These are phyloP conservation scores for Norana najaformis DNA, from an alignment of 2,888 invertebrate species.

Conservation along the genomic window DNA sequence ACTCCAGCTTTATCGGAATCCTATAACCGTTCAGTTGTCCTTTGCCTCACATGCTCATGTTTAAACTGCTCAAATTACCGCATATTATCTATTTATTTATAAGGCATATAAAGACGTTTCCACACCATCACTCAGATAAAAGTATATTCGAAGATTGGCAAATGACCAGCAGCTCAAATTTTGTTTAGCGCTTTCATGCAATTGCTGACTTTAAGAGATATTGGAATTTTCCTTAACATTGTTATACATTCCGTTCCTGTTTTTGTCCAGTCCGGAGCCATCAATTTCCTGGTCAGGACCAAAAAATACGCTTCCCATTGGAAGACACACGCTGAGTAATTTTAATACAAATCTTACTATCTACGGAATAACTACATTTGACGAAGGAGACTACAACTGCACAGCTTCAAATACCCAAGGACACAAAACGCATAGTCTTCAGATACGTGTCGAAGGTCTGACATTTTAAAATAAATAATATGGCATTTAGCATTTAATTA, in stretches of 20 bases:
- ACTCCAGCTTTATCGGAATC: too few relatives aligned
- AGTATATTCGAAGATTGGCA: too few relatives aligned
- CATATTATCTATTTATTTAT: too few relatives aligned
- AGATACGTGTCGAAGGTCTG: neutral
- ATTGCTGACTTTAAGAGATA: neutral
- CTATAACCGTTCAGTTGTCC: too few relatives aligned
- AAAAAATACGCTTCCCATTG: neutral
- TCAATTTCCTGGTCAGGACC: neutral
- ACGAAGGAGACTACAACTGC: slow-evolving; percentile 26
- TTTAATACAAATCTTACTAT: neutral
- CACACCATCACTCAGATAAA: too few relatives aligned
- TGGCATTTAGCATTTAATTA: too few relatives aligned
- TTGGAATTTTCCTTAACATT: neutral
- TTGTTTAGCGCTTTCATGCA: too few relatives aligned
- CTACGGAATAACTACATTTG: neutral
- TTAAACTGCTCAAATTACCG: too few relatives aligned
- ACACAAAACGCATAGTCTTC: neutral
- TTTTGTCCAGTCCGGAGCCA: neutral
- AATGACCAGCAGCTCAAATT: too few relatives aligned
- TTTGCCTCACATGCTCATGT: too few relatives aligned
- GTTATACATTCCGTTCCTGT: neutral
- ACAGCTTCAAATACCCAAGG: slow-evolving; percentile 19
- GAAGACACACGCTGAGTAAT: neutral
- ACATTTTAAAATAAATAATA: neutral
- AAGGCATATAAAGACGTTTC: too few relatives aligned